Base-by-base conservation (phyloP, 2,888 invertebrate genomes). In the Dinocampus coccinellae region DNA sequence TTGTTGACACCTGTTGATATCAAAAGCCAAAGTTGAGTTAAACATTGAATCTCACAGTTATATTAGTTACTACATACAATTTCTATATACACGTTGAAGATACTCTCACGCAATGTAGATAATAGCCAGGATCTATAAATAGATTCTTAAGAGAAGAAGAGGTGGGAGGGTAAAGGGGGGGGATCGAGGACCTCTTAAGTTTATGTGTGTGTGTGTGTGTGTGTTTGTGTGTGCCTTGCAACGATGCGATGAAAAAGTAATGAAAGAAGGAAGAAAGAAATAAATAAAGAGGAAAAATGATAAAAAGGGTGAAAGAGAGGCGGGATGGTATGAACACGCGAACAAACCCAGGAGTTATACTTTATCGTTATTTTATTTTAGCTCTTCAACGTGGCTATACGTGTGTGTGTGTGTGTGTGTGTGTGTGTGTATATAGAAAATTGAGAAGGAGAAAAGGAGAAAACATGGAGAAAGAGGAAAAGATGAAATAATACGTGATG, bases 111-210 rank as follows among this genome's bases (percentile, higher is more conserved):
- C 77, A 77, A 69, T 74, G 75, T 77, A 78, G 77, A 78, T 76
- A 77, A 78, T 76, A 78, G 77, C 74, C 75, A 74, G 57, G 72
- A 72, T 76, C 76, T 78, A 78, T 78, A 78, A 78, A 78, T 78
- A 78, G 77, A 77, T 24, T 42, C 26, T 64, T 47, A 16, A 29
- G 0, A n/a, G n/a, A n/a, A n/a, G n/a, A n/a, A n/a, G n/a, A n/a
- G n/a, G n/a, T n/a, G n/a, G n/a, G n/a, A n/a, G n/a, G n/a, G n/a
- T n/a, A n/a, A n/a, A n/a, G n/a, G n/a, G n/a, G n/a, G n/a, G n/a
- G n/a, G n/a, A n/a, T n/a, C n/a, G 53, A 13, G 42, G 22, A 13
- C 63, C 52, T 22, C 52, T 10, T 20, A n/a, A n/a, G n/a, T n/a
- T n/a, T 29, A 3, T 29, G 13, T 20, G 58, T 20, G 26, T 29